Conservation (phyloP, 1,140 invertebrate genomes). For the Listronotus oregonensis region DNA sequence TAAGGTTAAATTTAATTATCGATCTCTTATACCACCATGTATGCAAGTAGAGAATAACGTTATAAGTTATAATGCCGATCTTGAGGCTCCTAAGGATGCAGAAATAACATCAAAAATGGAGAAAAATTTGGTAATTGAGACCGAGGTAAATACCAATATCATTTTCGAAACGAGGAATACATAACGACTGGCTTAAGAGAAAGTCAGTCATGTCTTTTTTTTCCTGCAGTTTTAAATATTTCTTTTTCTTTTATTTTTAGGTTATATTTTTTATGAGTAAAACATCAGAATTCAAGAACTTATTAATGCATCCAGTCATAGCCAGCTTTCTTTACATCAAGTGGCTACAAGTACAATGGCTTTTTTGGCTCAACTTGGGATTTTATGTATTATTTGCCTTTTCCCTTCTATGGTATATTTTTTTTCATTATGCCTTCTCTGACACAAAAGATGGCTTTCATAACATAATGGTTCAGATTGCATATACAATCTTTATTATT, state of each 20-base stretch:
- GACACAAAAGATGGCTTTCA: no score
- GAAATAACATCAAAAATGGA: conserved; percentile 11
- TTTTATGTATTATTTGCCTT: conserved; percentile 74
- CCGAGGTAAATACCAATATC: no score
- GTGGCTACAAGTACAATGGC: conserved; percentile 75
- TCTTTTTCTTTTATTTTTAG: conserved; percentile 22
- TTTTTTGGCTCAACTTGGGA: conserved; percentile 73
- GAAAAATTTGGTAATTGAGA: conserved; percentile 59
- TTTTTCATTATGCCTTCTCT: conserved; percentile 60
- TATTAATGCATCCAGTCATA: conserved; percentile 80
- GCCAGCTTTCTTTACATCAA: conserved; percentile 80
- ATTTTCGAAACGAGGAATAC: no score
- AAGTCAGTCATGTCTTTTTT: no score
- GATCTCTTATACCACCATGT: conserved; percentile 60
- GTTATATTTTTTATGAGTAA: conserved; percentile 64
- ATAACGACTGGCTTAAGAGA: no score
- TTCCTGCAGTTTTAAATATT: no score
- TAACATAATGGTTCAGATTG: no score
- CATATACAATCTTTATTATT: conserved; percentile 54
- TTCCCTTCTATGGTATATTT: conserved; percentile 68
- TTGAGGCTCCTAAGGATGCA: conserved; percentile 29
- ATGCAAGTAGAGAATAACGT: conserved; percentile 12
- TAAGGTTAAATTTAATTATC: conserved; percentile 74
- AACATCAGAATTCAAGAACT: conserved; percentile 64
- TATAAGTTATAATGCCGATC: conserved; percentile 13